Base-by-base conservation (phyloP, 1,140 invertebrate species). In the Drosophila sechellia region DNA sequence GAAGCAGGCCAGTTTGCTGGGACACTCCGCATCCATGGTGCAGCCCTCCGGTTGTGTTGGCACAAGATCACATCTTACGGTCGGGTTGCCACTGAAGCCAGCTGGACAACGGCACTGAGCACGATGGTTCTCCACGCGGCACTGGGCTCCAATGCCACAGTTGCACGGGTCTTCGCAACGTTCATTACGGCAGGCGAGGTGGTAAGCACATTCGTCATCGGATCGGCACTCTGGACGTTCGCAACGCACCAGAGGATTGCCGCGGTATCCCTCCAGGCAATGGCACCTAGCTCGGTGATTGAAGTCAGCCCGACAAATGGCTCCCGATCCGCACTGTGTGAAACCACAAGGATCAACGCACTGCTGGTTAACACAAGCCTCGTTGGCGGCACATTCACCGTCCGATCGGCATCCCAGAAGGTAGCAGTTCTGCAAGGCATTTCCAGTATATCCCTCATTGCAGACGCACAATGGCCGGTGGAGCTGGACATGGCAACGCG, bases 401-500 rank as follows among this genome's bases (percentile, higher is more conserved):
- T 98, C 96, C 58, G 95, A 95, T 71, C 96, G 94, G 90, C 97
- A 98, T 79, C 97, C 97, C 79, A 97, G 95, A 1, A 92, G 43
- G 25, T 91, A 81, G 46, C 90, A 90, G 35, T 83, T 54, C 39
- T 83, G 94, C 74, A 97, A 95, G 17, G 97, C 96, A 92, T 98
- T 96, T 90, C 97, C 97, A 79, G 96, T 96, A 79, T 95, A 97
- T 34, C 90, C 96, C 77, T 96, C 95, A 68, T 95, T 94, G 90
- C 97, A 98, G 1, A 95, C 94, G 84, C 97, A 98, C 20, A 97
- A 93, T 5, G 97, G 96, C 83, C 97, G 93, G 83, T 98, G 97
- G 37, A 95, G 93, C 92, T 95, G 95, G 0, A 96, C 96, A 54
- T 95, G 93, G 90, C 97, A 98, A 60, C 95, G 94, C 3, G 97